Conservation (phyloP, 2,888 invertebrate species). For the Thelaira solivaga region DNA sequence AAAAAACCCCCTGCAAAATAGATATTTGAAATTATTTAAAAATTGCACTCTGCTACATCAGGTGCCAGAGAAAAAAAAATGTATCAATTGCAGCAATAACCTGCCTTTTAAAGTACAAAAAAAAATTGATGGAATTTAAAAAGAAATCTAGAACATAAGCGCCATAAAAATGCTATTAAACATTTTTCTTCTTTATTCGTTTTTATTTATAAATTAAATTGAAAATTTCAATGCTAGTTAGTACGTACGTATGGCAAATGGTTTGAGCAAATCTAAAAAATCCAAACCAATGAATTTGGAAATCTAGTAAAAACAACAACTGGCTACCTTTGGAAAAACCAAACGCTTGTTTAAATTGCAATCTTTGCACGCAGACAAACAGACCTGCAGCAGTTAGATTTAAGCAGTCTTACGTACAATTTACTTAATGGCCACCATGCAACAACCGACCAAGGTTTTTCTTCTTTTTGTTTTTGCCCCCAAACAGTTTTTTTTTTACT, state of each 20-base stretch:
- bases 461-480: background rate
- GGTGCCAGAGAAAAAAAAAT: too few relatives aligned
- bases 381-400: background rate
- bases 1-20: too few relatives aligned
- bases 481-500: too few relatives aligned
- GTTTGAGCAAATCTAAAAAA: background rate
- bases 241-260: background rate
- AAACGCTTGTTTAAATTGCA: slow-evolving; percentile 25
- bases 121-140: background rate
- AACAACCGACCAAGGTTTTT: slow-evolving; percentile 36
- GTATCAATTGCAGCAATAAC: too few relatives aligned
- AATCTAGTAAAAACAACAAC: slow-evolving; percentile 13
- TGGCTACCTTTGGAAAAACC: background rate
- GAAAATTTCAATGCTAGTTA: background rate
- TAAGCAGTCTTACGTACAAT: background rate
- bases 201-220: slow-evolving; percentile 10
- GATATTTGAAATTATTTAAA: too few relatives aligned
- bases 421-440: slow-evolving; percentile 40
- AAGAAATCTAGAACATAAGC: slow-evolving; percentile 28
- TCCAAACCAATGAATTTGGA: slow-evolving; percentile 11
- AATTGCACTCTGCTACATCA: too few relatives aligned
- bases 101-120: slow-evolving; percentile 20
- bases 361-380: background rate
- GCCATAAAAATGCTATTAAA: slow-evolving; percentile 18
- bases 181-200: background rate